Evolutionary conservation across 2,113 vertebrate genomes (phyloP).

Genomic region (Zootoca vivipara): DNA sequence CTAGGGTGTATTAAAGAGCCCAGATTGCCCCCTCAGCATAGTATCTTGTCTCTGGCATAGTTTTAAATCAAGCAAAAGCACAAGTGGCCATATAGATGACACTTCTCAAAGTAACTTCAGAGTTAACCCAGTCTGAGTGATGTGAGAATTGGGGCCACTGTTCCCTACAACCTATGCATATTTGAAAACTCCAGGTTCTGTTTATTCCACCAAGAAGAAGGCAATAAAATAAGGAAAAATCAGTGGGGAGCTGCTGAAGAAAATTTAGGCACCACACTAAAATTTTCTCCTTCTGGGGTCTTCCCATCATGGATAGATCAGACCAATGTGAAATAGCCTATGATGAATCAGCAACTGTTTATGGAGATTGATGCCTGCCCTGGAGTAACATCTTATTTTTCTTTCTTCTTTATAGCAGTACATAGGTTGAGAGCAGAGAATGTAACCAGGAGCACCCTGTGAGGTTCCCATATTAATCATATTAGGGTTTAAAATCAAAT

Average conservation of each 20-base stretch:
- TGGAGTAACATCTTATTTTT: slow-evolving; percentile 6
- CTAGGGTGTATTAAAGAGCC: slow-evolving; percentile 61
- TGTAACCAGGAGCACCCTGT: not conserved
- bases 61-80: slow-evolving; percentile 46
- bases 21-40: not conserved
- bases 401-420: not conserved
- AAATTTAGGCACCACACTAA: slow-evolving; percentile 34
- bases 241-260: slow-evolving; percentile 38
- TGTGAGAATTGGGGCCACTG: not conserved
- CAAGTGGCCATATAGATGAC: not conserved
- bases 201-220: slow-evolving; percentile 49
- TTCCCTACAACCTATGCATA: slow-evolving; percentile 34
- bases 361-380: not conserved
- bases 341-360: slow-evolving; percentile 16
- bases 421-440: not conserved
- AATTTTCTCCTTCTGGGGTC: slow-evolving; percentile 25
- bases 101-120: not conserved
- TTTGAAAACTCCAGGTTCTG: slow-evolving; percentile 21
- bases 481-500: not conserved
- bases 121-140: not conserved
- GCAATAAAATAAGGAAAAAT: slow-evolving; percentile 53
- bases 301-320: not conserved
- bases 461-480: not conserved
- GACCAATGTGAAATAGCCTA: slow-evolving; percentile 14
- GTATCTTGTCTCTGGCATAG: slow-evolving; percentile 49